Base-by-base conservation (phyloP, 2,113 vertebrate species). In the Phylloscopus trochilus region DNA sequence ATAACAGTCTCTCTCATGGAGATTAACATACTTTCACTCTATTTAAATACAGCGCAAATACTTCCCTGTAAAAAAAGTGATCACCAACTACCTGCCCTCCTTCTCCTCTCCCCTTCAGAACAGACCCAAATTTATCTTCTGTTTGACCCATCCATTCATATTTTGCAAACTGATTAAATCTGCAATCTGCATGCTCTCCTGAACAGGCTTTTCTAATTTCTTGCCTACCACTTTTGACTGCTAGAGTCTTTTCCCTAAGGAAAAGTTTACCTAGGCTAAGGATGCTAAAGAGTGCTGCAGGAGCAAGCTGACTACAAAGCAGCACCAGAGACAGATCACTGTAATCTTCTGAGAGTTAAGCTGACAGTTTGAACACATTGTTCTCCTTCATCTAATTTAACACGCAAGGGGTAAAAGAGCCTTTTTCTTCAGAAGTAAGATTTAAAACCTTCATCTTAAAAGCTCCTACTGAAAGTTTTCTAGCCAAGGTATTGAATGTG, bases 171-270 rank as follows among this genome's bases (percentile, higher is more conserved):
- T 47, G 47, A 70, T 23, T 27, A 53, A 67, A n/a, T 41, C 11
- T 22, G 6, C 0, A 70, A 37, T 37, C 14, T 31, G 13, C 0
- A 0, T 24, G 15, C 44, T 80, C 68, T 86, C 62, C 59, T 43
- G 35, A 85, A 59, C 14, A 39, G 6, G 9, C n/a, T 79, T 72
- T 67, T 92, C 12, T 10, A 53, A 55, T 3, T 41, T 22, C 24
- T 20, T 73, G 19, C 63, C 64, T 33, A 64, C 9, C 14, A 30
- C 33, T 77, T 76, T 46, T 7, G 10, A 46, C 58, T 43, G 37
- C 30, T 47, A 14, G 11, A 46, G 8, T 37, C 46, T 77, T 55
- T 16, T 46, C 37, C 37, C 24, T 19, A 46, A 33, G 16, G 28
- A 33, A 51, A 59, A 53, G 27, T 20, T 46, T 46, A 62, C 64